These are phyloP conservation scores for Trissoscelio sp. DNA, from an alignment of 2,888 invertebrate species.

Conservation along the genomic window DNA sequence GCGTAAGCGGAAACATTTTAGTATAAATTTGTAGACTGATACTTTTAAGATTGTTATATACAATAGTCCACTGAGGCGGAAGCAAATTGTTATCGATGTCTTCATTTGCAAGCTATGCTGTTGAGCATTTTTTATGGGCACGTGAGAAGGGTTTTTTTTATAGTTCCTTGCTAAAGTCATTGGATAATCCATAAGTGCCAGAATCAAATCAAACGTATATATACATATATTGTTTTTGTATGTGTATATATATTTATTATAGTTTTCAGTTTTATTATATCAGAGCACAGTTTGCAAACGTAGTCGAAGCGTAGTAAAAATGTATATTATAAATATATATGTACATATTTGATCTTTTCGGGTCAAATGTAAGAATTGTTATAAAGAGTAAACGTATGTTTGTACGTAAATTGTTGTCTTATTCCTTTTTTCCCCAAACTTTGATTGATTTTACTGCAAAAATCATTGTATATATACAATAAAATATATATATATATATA, in stretches of 20 bases:
- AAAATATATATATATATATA: too few species aligned
- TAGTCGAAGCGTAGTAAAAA: slow-evolving; percentile 81
- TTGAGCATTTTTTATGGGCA: slow-evolving; percentile 57
- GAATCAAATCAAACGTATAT: slow-evolving; percentile 44
- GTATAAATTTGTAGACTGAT: slow-evolving; percentile 83
- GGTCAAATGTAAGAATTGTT: slow-evolving; percentile 76
- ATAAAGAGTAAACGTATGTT: slow-evolving; percentile 80
- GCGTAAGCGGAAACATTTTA: slow-evolving; percentile 75
- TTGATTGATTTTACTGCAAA: too few species aligned
- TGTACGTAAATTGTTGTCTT: too few species aligned
- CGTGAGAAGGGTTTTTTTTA: slow-evolving; percentile 30
- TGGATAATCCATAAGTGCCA: slow-evolving; percentile 49
- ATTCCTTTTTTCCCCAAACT: too few species aligned
- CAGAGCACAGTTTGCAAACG: slow-evolving; percentile 75
- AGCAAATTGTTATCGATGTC: slow-evolving; percentile 69
- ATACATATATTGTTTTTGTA: not conserved
- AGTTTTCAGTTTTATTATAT: slow-evolving; percentile 31
- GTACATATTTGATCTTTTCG: slow-evolving; percentile 31
- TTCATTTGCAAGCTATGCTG: slow-evolving; percentile 74
- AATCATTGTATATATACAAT: too few species aligned
- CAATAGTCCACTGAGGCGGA: slow-evolving; percentile 61
- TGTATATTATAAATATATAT: slow-evolving; percentile 71
- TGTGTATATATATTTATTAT: not conserved
- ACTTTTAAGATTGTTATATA: slow-evolving; percentile 80
- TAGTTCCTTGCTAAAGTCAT: slow-evolving; percentile 38